Evolutionary conservation across 2,113 vertebrate species (phyloP), one percentile per base, ranked within the genome.

Genomic region (Anser brachyrhynchus): DNA sequence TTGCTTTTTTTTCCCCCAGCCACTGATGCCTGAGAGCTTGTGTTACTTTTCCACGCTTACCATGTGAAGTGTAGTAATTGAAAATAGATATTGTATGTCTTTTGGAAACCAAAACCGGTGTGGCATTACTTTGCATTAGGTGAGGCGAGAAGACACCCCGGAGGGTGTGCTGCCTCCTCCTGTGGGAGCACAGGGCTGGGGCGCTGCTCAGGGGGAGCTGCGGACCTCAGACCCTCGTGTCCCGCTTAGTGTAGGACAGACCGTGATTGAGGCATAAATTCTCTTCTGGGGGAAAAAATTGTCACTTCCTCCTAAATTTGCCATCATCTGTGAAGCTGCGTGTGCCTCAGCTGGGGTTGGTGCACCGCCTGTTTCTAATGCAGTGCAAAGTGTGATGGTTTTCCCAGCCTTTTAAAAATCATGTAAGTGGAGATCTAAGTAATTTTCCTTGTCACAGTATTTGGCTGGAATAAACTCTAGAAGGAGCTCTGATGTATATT

Each of bases 301-400:
- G n/a, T 18, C 31, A 1, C 29, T n/a, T 43, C 9, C 52, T 58
- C 25, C 66, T 17, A 2, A 3, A 20, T 44, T 58, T 43, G 10
- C 52, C 7, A 79, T 52, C 66, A 15, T 54, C 66, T 44, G 41
- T 10, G 9, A 15, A n/a, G 62, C 4, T 3, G 35, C 0, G 1
- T 3, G 39, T 15, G 52, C 33, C 35, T 39, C 57, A 0, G 70
- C 46, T 23, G 43, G 7, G 6, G 11, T 1, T 17, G 59, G 57
- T 3, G 12, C 29, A 1, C 23, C 6, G 55, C 67, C 1, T n/a
- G 35, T 57, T 67, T n/a, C 49, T n/a, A 13, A 2, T 0, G 0
- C 76, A 31, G 37, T 75, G 71, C 76, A 3, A 41, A 49, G 75
- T 9, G 46, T 5, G 55, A 28, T 58, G 5, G 0, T 23, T 88